These are phyloP conservation scores for Hemichromis elongatus DNA, from an alignment of 2,113 vertebrate species.

Conservation along the genomic window DNA sequence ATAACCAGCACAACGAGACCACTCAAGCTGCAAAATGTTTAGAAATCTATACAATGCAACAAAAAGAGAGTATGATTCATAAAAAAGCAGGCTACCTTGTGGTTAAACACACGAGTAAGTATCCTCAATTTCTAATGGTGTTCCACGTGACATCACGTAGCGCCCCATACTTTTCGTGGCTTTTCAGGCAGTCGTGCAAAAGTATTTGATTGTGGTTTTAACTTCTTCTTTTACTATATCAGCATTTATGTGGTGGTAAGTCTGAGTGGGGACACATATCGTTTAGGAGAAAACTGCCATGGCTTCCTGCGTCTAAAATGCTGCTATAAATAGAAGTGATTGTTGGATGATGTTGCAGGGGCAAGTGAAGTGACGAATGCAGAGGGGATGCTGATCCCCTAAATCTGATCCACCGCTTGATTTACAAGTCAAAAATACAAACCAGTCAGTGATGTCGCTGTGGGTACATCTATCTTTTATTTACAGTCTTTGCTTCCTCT, in stretches of 20 bases:
- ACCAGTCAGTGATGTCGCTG: background rate
- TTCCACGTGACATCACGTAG: background rate
- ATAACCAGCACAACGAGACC: background rate
- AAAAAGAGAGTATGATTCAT: background rate
- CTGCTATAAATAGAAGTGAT: fast-evolving
- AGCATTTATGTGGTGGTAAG: background rate
- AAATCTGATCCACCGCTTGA: background rate
- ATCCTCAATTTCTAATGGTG: background rate
- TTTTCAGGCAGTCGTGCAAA: background rate
- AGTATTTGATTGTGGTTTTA: background rate
- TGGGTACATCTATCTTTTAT: background rate
- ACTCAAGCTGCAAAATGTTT: background rate
- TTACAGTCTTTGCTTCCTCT: background rate
- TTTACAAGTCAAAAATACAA: background rate
- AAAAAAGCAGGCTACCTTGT: background rate
- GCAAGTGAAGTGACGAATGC: background rate
- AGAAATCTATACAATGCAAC: background rate
- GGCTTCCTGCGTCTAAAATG: background rate
- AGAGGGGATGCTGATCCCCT: background rate
- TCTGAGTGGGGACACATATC: background rate
- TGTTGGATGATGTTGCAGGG: background rate
- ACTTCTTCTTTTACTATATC: background rate
- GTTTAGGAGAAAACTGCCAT: background rate
- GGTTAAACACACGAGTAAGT: background rate
- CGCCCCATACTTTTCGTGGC: background rate